Conservation (phyloP, 2,888 invertebrate species). For the Ganaspis brasiliensis region DNA sequence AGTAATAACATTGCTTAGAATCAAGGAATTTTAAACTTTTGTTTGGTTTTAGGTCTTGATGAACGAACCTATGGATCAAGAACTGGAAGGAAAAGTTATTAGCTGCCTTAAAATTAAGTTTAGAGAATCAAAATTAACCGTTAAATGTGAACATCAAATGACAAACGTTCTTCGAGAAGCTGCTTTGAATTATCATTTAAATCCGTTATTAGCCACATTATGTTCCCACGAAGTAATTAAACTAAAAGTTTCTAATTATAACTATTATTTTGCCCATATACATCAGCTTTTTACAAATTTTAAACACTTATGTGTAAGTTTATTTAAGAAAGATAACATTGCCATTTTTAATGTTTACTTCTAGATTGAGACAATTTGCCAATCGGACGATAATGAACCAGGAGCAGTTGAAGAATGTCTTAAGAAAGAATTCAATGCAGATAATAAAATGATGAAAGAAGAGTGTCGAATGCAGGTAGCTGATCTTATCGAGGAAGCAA, state of each 20-base stretch:
- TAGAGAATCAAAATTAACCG: constrained; percentile 87
- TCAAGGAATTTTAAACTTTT: constrained; percentile 4
- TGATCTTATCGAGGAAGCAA: constrained; percentile 92
- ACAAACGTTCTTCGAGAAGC: constrained; percentile 91
- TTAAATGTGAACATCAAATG: constrained; percentile 91
- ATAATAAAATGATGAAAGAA: constrained; percentile 87
- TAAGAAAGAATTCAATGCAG: constrained; percentile 86
- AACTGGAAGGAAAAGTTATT: constrained; percentile 91
- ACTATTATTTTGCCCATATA: too few relatives aligned
- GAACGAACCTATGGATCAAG: constrained; percentile 83
- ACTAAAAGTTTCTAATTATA: neutral
- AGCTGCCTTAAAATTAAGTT: constrained; percentile 92
- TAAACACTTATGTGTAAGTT: too few relatives aligned
- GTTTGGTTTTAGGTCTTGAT: constrained; percentile 64
- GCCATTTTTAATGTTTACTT: constrained; percentile 23
- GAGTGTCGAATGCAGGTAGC: constrained; percentile 93
- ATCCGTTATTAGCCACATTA: constrained; percentile 91
- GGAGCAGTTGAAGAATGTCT: constrained; percentile 94
- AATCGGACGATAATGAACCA: constrained; percentile 82
- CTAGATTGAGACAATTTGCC: constrained; percentile 81
- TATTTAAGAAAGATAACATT: too few relatives aligned
- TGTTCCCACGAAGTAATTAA: constrained; percentile 86
- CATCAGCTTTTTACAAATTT: too few relatives aligned
- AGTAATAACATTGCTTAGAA: neutral
- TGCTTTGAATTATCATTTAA: constrained; percentile 94